phyloP scores from a whole-genome alignment of 2,888 invertebrate genomes.

The Iphiclides podalirius region DNA sequence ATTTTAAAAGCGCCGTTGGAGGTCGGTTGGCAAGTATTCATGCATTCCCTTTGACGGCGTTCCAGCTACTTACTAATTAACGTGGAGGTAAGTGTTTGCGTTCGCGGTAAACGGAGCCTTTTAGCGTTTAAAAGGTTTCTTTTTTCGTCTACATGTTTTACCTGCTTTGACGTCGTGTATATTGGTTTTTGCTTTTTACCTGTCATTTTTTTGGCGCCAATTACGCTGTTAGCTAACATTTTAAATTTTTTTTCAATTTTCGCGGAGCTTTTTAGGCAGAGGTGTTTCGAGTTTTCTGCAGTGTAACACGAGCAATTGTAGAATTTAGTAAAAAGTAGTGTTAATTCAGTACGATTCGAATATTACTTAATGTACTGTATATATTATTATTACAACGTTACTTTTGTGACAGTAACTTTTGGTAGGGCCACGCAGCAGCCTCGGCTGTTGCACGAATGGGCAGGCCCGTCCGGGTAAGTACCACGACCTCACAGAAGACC shows the following conservation, averaged over 20 bases:
- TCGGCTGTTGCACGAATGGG: no score
- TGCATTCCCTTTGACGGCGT: constrained; percentile 79
- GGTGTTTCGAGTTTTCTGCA: neutral
- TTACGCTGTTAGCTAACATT: constrained; percentile 53
- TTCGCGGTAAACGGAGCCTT: constrained; percentile 78
- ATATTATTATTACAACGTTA: no score
- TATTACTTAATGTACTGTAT: no score
- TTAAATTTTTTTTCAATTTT: constrained; percentile 22
- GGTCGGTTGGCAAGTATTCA: constrained; percentile 74
- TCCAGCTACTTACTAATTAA: constrained; percentile 78
- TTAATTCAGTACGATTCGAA: no score
- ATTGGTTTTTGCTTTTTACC: constrained; percentile 67
- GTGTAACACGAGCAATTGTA: no score
- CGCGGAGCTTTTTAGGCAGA: neutral
- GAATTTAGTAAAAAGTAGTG: no score
- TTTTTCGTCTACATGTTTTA: constrained; percentile 63
- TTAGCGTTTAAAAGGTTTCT: constrained; percentile 74
- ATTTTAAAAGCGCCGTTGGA: constrained; percentile 74
- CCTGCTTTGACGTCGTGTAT: constrained; percentile 65
- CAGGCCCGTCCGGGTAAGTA: no score
- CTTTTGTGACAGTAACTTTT: no score
- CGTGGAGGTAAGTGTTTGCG: constrained; percentile 77
- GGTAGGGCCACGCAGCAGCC: no score
- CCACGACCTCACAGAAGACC: no score
- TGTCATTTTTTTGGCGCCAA: constrained; percentile 60